Conservation (phyloP, 2,113 vertebrate genomes). For the Urocynchramus pylzowi region DNA sequence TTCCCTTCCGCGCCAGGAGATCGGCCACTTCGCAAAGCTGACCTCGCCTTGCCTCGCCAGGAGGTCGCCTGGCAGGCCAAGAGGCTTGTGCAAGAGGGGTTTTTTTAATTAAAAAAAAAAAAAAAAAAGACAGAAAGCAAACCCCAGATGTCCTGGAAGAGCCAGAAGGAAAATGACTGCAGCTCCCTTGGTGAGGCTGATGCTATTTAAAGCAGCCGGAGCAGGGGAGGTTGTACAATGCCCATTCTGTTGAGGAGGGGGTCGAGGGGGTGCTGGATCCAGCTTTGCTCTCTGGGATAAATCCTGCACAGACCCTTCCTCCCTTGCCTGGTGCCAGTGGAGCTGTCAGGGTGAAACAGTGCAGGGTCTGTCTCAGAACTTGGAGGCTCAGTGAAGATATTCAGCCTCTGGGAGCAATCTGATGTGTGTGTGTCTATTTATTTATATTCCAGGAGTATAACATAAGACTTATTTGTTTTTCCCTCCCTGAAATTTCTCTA, state of each 20-base stretch:
- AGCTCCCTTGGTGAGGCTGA: not conserved
- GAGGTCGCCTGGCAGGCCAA: not conserved
- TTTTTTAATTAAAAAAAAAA: not conserved
- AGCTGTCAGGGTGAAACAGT: not conserved
- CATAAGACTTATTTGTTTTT: not conserved
- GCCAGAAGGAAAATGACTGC: constrained; percentile 11
- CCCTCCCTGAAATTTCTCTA: not conserved
- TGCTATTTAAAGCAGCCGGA: constrained; percentile 56
- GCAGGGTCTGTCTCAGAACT: not conserved
- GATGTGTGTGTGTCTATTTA: not conserved
- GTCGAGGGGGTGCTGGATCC: not conserved
- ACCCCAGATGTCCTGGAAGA: not conserved
- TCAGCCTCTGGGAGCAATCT: not conserved
- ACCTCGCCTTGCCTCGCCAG: not conserved
- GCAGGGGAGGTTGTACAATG: constrained; percentile 18
- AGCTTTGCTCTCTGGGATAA: not conserved
- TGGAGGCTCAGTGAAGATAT: not conserved
- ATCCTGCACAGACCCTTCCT: not conserved
- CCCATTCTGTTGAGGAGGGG: not conserved
- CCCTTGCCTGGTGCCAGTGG: not conserved
- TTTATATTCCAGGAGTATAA: not conserved
- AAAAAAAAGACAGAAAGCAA: not conserved
- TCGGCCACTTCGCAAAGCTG: not conserved
- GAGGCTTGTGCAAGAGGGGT: not conserved
- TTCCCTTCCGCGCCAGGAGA: not conserved